Evolutionary conservation across 1,140 invertebrate genomes (phyloP), one percentile per base, ranked within the genome.

Genomic region (Ectropis grisescens): DNA sequence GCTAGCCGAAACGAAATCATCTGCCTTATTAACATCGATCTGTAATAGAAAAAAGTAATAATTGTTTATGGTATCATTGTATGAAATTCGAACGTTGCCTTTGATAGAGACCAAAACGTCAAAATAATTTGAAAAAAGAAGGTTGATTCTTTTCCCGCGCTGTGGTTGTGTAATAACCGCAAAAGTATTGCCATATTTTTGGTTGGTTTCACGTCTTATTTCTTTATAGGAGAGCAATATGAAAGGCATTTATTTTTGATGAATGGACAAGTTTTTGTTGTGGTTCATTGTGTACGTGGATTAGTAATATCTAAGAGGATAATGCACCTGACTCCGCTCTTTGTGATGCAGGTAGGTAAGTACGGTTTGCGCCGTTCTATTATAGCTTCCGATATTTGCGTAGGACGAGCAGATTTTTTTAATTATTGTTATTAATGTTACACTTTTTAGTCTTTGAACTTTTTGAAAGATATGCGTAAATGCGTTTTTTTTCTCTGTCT

Each of bases 51-150:
- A 53, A 51, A 55, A 41, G 39, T 64, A 58, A 65, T 3, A 64
- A 69, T 58, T 65, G 60, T 68, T 72, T 76, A 59, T 59, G 68
- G 56, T 72, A 78, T 74, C 69, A 71, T 76, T 64, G 59, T 57
- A 35, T 33, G 33, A 37, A 44, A 26, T 37, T 47, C 32, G 44
- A 47, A 45, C 52, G 44, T 51, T 31, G 9, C 41, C 59, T 62
- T 67, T 19, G 51, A 60, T 26, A 35, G 43, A 46, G 28, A 44
- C 52, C 55, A 56, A 64, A 47, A 61, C 62, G 71, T 72, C 71
- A 80, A 74, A 68, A 67, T 48, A 58, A 72, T 79, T 69, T 52
- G 34, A 19, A 19, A 19, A 19, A 19, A 3, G 16, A 19, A 19
- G 37, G 26, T 29, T 47, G 29, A 39, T 48, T 41, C 31, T 36